Evolutionary conservation across 2,888 invertebrate species (phyloP), one percentile per base, ranked within the genome.

Genomic region (Lydus trimaculatus): DNA sequence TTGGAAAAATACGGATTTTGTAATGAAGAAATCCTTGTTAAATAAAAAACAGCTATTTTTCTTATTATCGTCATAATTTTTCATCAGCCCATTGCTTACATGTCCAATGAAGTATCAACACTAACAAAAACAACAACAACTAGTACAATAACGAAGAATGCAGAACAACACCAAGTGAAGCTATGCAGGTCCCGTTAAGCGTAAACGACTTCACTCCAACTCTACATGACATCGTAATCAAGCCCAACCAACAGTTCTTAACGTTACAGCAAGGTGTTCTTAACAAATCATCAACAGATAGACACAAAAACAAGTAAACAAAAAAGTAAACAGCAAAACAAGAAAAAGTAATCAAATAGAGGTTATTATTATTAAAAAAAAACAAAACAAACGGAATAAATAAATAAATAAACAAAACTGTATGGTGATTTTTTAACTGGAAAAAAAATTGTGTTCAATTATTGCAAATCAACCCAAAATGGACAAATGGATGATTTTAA

Each of bases 131-230:
- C 52, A 52, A 23, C 52, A 52, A 52, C 52, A 52, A 13, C 52
- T 13, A 52, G 4, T 23, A 52, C 52, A 52, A 52, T 23, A 25
- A 52, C 23, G 52, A 52, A 23, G 52, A 52, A 52, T 25, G 52
- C 23, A 48, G 48, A 48, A 63, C 63, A 48, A 63, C 28, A 33
- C 65, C 73, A 74, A 76, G 75, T 76, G 71, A 76, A 80, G 76
- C 75, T 79, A 80, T 80, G 80, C 73, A 71, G 73, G 75, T 80
- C 73, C 80, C 80, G 80, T 80, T 80, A 80, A 60, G 69, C 74
- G 72, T 75, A 78, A 52, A 78, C 76, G 77, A 75, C 52, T 52
- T 52, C 20, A 70, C 74, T 75, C 72, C 74, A 72, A 74, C 74
- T 73, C 71, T 68, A 70, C 39, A 33, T 25, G 61, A 75, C 76